A percentile compares a stretch with the other conserved stretches of the same genome.
phyloP scores from a whole-genome alignment of 2,113 vertebrate species.

The Nesospiza acunhae region DNA sequence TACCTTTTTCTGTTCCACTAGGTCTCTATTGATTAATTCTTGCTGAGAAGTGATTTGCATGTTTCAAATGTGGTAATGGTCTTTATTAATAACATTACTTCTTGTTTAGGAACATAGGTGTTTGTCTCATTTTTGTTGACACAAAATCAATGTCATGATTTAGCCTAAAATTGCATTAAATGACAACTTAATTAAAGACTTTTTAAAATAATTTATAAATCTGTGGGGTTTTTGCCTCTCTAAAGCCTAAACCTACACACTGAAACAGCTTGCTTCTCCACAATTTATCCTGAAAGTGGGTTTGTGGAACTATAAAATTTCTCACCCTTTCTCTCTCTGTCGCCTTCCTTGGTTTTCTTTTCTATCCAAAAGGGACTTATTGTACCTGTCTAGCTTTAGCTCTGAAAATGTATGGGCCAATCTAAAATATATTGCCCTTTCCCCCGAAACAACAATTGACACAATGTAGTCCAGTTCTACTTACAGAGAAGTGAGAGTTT shows the following conservation, averaged over 20 bases:
- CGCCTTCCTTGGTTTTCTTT: not conserved
- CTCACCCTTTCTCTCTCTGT: not conserved
- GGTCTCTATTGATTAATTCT: not conserved
- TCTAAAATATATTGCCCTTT: slow-evolving; percentile 41
- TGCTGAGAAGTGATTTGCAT: not conserved
- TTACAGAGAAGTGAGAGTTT: not conserved
- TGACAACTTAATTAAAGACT: not conserved
- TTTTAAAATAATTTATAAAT: not conserved
- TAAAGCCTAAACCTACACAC: not conserved
- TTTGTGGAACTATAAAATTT: not conserved
- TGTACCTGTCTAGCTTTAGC: slow-evolving; percentile 10
- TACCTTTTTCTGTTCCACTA: not conserved
- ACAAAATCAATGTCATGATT: not conserved
- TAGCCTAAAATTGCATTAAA: not conserved
- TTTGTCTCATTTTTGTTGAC: not conserved
- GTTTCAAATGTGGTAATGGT: not conserved
- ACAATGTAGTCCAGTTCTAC: slow-evolving; percentile 34
- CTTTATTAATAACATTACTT: not conserved
- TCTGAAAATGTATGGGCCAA: slow-evolving; percentile 11
- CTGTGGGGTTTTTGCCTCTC: not conserved
- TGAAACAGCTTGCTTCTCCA: not conserved
- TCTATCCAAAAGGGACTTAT: not conserved
- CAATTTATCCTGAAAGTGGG: not conserved
- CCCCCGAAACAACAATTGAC: slow-evolving; percentile 39
- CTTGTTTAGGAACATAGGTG: not conserved